Conservation (phyloP, 2,797 vertebrate genomes). For the Sarcophilus harrisii region DNA sequence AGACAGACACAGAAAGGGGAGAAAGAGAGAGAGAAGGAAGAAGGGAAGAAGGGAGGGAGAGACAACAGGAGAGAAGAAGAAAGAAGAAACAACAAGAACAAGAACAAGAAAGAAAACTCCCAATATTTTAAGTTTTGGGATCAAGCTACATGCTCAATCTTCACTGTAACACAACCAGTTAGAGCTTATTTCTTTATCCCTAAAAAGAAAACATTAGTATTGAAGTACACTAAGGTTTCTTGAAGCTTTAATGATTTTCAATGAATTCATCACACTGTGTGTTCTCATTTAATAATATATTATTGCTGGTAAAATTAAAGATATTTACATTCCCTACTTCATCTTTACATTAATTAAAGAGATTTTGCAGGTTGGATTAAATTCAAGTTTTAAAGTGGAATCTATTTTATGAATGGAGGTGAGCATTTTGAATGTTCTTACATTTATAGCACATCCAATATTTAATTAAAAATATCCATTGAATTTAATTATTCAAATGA, state of each 20-base stretch:
- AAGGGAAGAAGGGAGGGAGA: neutral
- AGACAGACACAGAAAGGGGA: neutral
- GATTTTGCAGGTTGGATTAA: neutral
- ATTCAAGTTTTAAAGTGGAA: neutral
- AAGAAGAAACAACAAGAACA: too few relatives aligned
- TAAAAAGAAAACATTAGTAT: neutral
- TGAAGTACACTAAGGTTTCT: neutral
- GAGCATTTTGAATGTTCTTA: neutral
- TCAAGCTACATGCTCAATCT: neutral
- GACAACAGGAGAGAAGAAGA: neutral
- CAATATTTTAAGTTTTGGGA: neutral
- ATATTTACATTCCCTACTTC: conserved; percentile 32
- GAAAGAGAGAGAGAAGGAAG: too few relatives aligned
- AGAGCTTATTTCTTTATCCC: neutral
- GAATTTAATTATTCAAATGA: conserved; percentile 26
- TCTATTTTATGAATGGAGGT: neutral
- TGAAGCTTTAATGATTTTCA: neutral
- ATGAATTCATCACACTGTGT: neutral
- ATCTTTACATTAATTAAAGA: conserved; percentile 19
- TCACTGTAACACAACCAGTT: neutral
- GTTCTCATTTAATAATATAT: conserved; percentile 8
- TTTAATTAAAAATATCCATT: conserved; percentile 19
- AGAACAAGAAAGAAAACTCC: neutral
- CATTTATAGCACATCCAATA: conserved; percentile 16
- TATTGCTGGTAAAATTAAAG: neutral